Percentiles rank a stretch among this genome's conserved stretches.
phyloP scores from a whole-genome alignment of 2,797 vertebrate species.

The Myripristis jacobus region DNA sequence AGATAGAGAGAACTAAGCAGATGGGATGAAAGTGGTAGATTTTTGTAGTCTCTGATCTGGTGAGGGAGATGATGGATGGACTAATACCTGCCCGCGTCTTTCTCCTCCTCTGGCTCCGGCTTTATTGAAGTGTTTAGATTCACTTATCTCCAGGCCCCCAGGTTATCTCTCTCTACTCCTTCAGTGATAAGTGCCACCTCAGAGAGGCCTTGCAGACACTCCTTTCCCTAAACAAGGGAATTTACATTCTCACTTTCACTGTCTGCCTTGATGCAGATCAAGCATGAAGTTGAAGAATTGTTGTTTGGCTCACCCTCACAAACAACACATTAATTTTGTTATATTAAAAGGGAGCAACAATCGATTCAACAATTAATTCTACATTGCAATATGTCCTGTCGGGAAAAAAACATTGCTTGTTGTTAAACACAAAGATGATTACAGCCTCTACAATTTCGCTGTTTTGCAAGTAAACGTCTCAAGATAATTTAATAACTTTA shows the following conservation, averaged over 20 bases:
- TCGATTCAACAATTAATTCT: neutral
- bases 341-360: neutral
- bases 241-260: conserved; percentile 11
- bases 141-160: conserved; percentile 76
- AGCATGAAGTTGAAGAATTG: neutral
- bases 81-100: conserved; percentile 74
- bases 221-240: conserved; percentile 60
- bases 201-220: conserved; percentile 55
- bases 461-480: neutral
- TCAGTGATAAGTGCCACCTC: conserved; percentile 73
- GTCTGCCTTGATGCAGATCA: conserved; percentile 27
- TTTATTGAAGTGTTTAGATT: conserved; percentile 83
- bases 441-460: neutral
- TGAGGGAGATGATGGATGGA: conserved; percentile 82
- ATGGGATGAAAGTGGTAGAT: conserved; percentile 78
- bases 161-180: conserved; percentile 70
- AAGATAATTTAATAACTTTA: neutral
- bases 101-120: conserved; percentile 59
- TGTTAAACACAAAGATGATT: neutral
- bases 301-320: conserved; percentile 11
- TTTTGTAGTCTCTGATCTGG: conserved; percentile 75
- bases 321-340: conserved; percentile 14
- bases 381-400: conserved; percentile 1
- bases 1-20: conserved; percentile 68
- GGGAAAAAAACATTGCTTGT: no score